These are phyloP conservation scores for Myxocyprinus asiaticus DNA, from an alignment of 2,113 vertebrate genomes.

Conservation along the genomic window DNA sequence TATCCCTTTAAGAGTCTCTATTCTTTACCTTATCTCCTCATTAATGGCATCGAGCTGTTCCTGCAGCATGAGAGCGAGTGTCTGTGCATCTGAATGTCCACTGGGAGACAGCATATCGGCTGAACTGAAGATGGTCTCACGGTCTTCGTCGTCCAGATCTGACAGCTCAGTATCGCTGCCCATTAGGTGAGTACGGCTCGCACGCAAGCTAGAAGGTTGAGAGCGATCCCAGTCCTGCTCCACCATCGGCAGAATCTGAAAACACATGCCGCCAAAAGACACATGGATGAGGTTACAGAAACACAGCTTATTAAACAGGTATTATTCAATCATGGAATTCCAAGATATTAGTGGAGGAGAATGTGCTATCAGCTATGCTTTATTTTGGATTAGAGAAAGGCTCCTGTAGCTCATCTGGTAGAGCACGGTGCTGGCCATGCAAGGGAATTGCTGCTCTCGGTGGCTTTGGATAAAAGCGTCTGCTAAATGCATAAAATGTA, in stretches of 20 bases:
- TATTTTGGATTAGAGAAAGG: no score
- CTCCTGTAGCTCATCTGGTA: no score
- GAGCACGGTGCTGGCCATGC: no score
- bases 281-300: background rate
- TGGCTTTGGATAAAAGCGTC: no score
- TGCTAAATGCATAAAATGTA: no score
- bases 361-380: no score
- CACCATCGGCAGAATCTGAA: conserved; percentile 53
- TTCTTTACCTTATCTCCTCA: conserved; percentile 88
- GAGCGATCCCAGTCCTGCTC: conserved; percentile 87
- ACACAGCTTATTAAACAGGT: background rate
- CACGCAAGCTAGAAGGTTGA: conserved; percentile 77
- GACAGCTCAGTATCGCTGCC: conserved; percentile 91
- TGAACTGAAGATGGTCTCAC: conserved; percentile 78
- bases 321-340: background rate
- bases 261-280: conserved; percentile 29
- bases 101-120: conserved; percentile 85
- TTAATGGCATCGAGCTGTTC: conserved; percentile 97
- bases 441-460: no score
- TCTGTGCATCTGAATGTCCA: conserved; percentile 94
- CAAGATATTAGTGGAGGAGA: no score
- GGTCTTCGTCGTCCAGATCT: conserved; percentile 87
- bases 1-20: no score
- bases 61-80: conserved; percentile 94
- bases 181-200: conserved; percentile 79